Evolutionary conservation across 1,140 invertebrate species (phyloP).

Genomic region (Ptiloglossa arizonensis): DNA sequence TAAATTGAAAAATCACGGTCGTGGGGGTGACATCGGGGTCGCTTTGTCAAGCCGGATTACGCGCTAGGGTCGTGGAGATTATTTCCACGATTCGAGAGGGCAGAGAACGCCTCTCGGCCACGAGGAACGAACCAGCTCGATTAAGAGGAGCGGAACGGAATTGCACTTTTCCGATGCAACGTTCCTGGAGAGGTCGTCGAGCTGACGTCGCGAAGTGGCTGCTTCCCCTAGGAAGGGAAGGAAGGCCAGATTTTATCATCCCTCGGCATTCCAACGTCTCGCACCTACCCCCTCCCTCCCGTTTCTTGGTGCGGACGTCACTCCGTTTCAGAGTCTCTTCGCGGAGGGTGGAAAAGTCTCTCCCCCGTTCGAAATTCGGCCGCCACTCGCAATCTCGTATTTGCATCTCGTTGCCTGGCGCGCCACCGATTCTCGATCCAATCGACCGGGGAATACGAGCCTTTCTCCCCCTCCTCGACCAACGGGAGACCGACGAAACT

Average conservation of each 20-base stretch:
- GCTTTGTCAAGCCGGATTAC: constrained; percentile 50
- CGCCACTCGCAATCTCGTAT: constrained; percentile 31
- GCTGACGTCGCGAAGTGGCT: constrained; percentile 16
- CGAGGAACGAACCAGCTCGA: constrained; percentile 15
- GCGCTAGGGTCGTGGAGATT: constrained; percentile 25
- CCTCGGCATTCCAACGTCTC: constrained; percentile 6
- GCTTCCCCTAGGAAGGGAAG: neutral
- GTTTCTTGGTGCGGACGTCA: constrained; percentile 3
- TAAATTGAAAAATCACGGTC: constrained; percentile 48
- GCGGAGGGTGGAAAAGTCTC: neutral
- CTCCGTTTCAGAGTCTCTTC: neutral
- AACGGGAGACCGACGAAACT: neutral
- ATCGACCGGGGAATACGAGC: constrained; percentile 26
- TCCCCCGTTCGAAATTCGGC: constrained; percentile 44
- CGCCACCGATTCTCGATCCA: constrained; percentile 14
- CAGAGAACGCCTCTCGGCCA: neutral
- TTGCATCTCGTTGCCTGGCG: constrained; percentile 38
- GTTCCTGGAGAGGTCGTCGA: neutral
- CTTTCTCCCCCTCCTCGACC: neutral
- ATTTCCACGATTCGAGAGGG: constrained; percentile 23
- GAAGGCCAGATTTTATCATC: constrained; percentile 14
- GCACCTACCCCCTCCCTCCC: neutral
- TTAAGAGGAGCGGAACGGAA: constrained; percentile 40
- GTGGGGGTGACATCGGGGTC: neutral
- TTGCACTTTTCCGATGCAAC: constrained; percentile 41